Evolutionary conservation across 2,113 vertebrate species (phyloP).

Genomic region (Cyanoderma ruficeps): DNA sequence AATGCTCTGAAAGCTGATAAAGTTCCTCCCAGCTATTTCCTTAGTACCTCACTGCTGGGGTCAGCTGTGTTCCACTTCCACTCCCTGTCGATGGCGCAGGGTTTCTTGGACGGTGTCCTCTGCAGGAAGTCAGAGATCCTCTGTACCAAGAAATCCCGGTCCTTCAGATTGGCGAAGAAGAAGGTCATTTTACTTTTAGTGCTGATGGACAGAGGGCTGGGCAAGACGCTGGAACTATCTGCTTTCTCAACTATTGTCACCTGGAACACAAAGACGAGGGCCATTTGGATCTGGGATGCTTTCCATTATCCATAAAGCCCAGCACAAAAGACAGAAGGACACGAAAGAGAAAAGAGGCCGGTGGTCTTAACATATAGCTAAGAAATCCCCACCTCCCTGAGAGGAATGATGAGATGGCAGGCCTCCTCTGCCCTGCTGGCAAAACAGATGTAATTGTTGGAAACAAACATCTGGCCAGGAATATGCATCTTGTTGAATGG

Average conservation of each 20-base stretch:
- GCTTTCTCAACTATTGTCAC: conserved; percentile 97
- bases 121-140: conserved; percentile 97
- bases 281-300: neutral
- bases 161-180: conserved; percentile 95
- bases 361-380: neutral
- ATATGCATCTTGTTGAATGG: conserved; percentile 95
- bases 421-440: conserved; percentile 91
- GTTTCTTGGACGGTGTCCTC: conserved; percentile 83
- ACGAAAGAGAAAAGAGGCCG: neutral
- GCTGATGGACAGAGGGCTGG: conserved; percentile 96
- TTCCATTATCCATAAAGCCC: neutral
- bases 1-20: neutral
- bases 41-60: conserved; percentile 37
- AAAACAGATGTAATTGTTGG: conserved; percentile 97
- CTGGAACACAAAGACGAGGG: conserved; percentile 66
- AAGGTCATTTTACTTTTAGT: conserved; percentile 98
- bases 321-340: neutral
- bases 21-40: neutral
- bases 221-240: conserved; percentile 92
- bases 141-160: conserved; percentile 94
- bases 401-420: conserved; percentile 94
- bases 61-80: conserved; percentile 56
- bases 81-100: conserved; percentile 9
- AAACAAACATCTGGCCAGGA: conserved; percentile 95
- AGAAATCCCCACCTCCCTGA: conserved; percentile 85